A percentile compares a stretch with the other conserved stretches of the same genome.
These are phyloP conservation scores for Triops longicaudatus DNA, from an alignment of 1,140 invertebrate species.

Conservation along the genomic window DNA sequence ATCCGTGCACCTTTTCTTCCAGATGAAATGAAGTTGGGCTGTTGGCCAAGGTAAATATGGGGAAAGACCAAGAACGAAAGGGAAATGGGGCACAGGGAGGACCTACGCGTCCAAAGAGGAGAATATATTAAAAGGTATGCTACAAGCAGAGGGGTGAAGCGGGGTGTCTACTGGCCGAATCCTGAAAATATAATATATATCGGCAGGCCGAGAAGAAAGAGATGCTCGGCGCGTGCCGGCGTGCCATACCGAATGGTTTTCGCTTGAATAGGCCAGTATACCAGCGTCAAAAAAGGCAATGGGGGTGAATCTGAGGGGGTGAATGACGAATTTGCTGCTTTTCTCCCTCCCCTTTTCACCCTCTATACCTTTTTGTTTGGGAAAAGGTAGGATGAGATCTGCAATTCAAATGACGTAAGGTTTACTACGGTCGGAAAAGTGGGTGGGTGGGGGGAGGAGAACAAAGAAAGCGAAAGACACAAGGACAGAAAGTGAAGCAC, in stretches of 20 bases:
- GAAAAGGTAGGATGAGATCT: background rate
- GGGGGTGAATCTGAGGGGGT: background rate
- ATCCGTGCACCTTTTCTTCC: background rate
- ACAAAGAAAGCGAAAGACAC: background rate
- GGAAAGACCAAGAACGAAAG: background rate
- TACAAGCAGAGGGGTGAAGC: background rate
- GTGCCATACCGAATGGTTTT: conserved; percentile 9
- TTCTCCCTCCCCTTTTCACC: background rate
- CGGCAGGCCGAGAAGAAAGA: background rate
- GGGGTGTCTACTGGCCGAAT: background rate
- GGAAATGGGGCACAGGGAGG: background rate
- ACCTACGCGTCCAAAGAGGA: background rate
- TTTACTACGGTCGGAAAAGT: background rate
- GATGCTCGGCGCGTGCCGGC: conserved; percentile 7
- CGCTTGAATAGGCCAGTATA: background rate
- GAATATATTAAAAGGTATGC: conserved; percentile 16
- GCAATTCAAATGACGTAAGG: conserved; percentile 2
- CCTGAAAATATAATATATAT: background rate
- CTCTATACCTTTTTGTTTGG: background rate
- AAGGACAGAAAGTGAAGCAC: background rate
- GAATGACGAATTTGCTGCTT: conserved; percentile 10
- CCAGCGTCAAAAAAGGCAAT: conserved; percentile 15
- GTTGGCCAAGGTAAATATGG: background rate
- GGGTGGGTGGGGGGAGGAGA: background rate
- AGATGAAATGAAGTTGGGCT: conserved; percentile 15